Evolutionary conservation across 2,888 invertebrate genomes (phyloP).

Genomic region (Gymnocheta viridis): DNA sequence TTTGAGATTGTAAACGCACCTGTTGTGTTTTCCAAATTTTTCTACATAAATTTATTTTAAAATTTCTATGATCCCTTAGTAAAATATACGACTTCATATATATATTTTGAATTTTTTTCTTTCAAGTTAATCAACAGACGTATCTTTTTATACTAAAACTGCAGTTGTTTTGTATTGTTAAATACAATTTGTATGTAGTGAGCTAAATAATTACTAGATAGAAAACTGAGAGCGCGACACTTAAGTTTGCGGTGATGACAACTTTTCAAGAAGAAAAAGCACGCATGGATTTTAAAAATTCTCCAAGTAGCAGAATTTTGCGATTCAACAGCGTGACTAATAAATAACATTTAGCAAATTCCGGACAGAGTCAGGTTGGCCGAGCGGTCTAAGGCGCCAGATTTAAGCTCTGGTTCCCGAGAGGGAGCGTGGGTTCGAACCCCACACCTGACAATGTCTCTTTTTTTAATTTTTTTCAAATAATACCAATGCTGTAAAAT

Average conservation of each 20-base stretch:
- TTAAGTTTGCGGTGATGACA: neutral
- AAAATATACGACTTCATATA: constrained; percentile 10
- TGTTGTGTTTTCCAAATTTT: neutral
- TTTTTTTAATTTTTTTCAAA: too few relatives aligned
- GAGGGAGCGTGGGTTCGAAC: constrained; percentile 92
- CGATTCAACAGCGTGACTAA: neutral
- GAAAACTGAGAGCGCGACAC: neutral
- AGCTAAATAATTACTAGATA: neutral
- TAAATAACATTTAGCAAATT: too few relatives aligned
- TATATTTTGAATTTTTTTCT: too few relatives aligned
- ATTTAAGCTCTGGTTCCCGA: constrained; percentile 92
- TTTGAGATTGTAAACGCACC: neutral
- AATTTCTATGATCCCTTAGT: neutral
- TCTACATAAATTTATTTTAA: neutral
- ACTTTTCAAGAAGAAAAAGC: too few relatives aligned
- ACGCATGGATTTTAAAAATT: neutral
- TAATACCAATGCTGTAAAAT: too few relatives aligned
- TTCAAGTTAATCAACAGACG: neutral
- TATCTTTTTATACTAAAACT: neutral
- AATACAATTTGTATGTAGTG: neutral
- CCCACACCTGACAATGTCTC: constrained; percentile 89
- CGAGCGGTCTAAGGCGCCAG: constrained; percentile 93
- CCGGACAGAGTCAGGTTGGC: constrained; percentile 90
- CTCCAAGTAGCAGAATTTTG: neutral
- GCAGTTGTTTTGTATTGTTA: neutral